A percentile compares a stretch with the other conserved stretches of the same genome.
Conservation (phyloP, 2,797 vertebrate genomes). For the Sebastes elongatus region DNA sequence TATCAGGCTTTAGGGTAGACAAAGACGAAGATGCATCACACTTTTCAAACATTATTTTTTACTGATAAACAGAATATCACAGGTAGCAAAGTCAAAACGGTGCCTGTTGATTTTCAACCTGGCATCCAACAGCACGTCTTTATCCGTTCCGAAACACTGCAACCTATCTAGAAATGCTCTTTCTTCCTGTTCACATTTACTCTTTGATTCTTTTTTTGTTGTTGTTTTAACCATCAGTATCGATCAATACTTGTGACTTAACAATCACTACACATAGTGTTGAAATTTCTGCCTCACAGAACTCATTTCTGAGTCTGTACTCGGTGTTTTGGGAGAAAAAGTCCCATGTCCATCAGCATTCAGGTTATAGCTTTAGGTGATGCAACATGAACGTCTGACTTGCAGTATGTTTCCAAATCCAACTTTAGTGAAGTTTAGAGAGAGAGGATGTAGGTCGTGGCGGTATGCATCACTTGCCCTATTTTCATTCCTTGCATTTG, state of each 20-base stretch:
- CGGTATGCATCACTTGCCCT: neutral
- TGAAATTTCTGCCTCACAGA: neutral
- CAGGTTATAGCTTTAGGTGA: slow-evolving; percentile 21
- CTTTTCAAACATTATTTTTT: neutral
- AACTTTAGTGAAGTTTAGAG: neutral
- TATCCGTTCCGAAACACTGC: neutral
- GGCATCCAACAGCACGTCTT: neutral
- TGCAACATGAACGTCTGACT: slow-evolving; percentile 16
- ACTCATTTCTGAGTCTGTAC: slow-evolving; percentile 3
- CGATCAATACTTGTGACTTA: neutral
- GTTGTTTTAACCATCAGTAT: neutral
- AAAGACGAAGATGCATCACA: neutral
- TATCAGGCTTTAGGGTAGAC: neutral
- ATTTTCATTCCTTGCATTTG: neutral
- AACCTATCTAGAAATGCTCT: neutral
- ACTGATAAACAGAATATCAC: neutral
- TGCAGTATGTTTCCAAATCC: neutral
- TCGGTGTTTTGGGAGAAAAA: neutral
- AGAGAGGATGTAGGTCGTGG: neutral
- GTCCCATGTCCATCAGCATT: slow-evolving; percentile 8
- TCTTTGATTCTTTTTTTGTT: neutral
- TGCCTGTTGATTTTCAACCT: neutral
- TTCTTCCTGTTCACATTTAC: neutral
- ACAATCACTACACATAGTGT: neutral
- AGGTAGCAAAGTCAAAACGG: neutral